Base-by-base conservation (phyloP, 2,888 invertebrate genomes). In the Eustalomyia histrio region DNA sequence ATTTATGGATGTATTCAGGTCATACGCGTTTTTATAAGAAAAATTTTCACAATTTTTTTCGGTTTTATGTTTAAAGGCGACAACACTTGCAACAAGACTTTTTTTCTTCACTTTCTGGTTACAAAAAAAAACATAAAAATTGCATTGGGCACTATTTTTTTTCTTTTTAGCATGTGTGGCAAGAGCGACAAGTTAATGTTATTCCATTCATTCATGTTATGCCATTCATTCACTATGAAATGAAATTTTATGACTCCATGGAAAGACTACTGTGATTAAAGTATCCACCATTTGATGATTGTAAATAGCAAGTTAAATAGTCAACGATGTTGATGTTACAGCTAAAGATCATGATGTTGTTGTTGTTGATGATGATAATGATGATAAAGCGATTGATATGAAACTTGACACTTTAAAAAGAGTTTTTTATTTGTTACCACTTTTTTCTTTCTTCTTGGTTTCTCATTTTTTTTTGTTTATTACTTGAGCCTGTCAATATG, bases 1-100 rank as follows among this genome's bases (percentile, higher is more conserved):
- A 71, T 80, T 74, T 76, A 80, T 43, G 67, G 53, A 86, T 84
- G 84, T 84, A 87, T 88, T 88, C 87, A 85, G 88, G 87, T 87
- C 88, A 87, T 86, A 87, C 85, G 87, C 85, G 87, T 88, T 61
- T 63, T 50, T 52, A 1, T 47, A 57, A 17, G 16, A 72, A 72
- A 58, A 57, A 80, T 63, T 67, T 76, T 80, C 73, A 67, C 61
- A 61, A 55, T 68, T 21, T 21, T 76, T 78, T 76, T 73, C 68
- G 55, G 55, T 50, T 74, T 75, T 39, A 71, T 67, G 18, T 71
- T 47, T 74, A 79, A 75, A 76, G 50, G 60, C 78, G 55, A 73
- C 78, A 61, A 47, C 60, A 78, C 65, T 72, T 78, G 72, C 78
- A 78, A 72, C 78, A 61, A 61, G 17, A 65, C 14, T 6, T 47